Conservation (phyloP, 2,888 invertebrate genomes). For the Zaprionus bogoriensis region DNA sequence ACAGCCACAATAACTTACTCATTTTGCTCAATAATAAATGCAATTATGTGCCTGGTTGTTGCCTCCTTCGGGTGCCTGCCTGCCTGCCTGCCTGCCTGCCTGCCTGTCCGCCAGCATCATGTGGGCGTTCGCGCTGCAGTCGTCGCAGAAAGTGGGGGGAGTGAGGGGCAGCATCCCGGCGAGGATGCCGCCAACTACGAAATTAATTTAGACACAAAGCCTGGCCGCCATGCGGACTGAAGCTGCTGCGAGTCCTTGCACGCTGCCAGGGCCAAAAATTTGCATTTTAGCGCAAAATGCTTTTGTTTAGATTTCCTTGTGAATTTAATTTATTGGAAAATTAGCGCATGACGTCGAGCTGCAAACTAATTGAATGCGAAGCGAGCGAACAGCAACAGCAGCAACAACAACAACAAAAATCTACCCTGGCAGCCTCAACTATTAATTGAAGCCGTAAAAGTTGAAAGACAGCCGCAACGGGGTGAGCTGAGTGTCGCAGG, state of each 20-base stretch:
- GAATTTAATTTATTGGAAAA: constrained; percentile 78
- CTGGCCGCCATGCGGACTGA: constrained; percentile 22
- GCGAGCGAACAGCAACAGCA: constrained; percentile 28
- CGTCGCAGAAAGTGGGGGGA: constrained; percentile 1
- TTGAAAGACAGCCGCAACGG: constrained; percentile 16
- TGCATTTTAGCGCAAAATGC: constrained; percentile 72
- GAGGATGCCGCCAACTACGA: constrained; percentile 56
- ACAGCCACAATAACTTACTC: constrained; percentile 75
- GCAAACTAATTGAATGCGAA: constrained; percentile 69
- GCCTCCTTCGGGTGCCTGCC: constrained; percentile 7
- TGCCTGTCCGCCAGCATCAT: constrained; percentile 18
- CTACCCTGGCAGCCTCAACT: constrained; percentile 48
- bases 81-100: neutral
- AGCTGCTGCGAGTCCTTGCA: constrained; percentile 38
- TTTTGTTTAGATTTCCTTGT: constrained; percentile 75
- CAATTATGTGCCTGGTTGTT: constrained; percentile 70
- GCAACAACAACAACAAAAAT: constrained; percentile 12
- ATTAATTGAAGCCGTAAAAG: constrained; percentile 58
- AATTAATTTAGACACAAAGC: constrained; percentile 78
- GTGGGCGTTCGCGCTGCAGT: constrained; percentile 28
- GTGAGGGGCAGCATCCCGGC: no score
- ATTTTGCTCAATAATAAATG: constrained; percentile 81
- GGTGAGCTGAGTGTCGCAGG: neutral
- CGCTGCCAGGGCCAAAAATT: constrained; percentile 59
- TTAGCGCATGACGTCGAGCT: constrained; percentile 70